Percentiles rank a stretch among this genome's conserved stretches.
These are phyloP conservation scores for Phocides pigmalion DNA, from an alignment of 1,140 invertebrate genomes.

Conservation along the genomic window DNA sequence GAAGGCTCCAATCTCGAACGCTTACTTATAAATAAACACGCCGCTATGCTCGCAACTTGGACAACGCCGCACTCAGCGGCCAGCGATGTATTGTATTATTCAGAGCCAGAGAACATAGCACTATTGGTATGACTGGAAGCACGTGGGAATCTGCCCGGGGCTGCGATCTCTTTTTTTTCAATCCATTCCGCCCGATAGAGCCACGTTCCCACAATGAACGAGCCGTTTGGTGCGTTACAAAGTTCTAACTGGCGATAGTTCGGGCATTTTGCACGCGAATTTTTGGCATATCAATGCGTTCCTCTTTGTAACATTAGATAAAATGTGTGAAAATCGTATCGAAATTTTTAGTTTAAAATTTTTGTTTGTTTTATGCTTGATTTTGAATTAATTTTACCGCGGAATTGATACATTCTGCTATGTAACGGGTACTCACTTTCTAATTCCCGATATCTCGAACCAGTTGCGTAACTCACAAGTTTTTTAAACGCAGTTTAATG, in stretches of 20 bases:
- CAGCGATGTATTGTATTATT: constrained; percentile 27
- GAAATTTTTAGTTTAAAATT: constrained; percentile 15
- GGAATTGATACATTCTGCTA: not conserved
- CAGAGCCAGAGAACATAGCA: constrained; percentile 27
- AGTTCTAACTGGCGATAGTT: constrained; percentile 32
- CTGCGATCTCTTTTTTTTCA: constrained; percentile 30
- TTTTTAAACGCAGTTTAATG: no score
- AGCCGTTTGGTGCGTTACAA: constrained; percentile 31
- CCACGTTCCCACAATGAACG: constrained; percentile 28
- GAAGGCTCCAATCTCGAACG: no score
- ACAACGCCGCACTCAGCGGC: constrained; percentile 15
- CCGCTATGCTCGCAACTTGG: constrained; percentile 9
- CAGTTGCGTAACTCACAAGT: no score
- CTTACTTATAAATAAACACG: no score
- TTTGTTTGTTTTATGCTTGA: not conserved
- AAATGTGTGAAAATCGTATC: constrained; percentile 31
- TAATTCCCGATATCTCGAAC: no score
- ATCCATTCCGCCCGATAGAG: constrained; percentile 30
- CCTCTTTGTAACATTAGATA: constrained; percentile 30
- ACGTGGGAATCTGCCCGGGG: constrained; percentile 24
- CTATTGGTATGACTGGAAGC: constrained; percentile 33
- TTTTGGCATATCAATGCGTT: constrained; percentile 33
- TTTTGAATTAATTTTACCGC: not conserved
- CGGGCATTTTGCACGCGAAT: constrained; percentile 29
- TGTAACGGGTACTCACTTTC: no score